A percentile compares a stretch with the other conserved stretches of the same genome.
Conservation (phyloP, 2,888 invertebrate species). For the Lepidocyrtoides sp. region DNA sequence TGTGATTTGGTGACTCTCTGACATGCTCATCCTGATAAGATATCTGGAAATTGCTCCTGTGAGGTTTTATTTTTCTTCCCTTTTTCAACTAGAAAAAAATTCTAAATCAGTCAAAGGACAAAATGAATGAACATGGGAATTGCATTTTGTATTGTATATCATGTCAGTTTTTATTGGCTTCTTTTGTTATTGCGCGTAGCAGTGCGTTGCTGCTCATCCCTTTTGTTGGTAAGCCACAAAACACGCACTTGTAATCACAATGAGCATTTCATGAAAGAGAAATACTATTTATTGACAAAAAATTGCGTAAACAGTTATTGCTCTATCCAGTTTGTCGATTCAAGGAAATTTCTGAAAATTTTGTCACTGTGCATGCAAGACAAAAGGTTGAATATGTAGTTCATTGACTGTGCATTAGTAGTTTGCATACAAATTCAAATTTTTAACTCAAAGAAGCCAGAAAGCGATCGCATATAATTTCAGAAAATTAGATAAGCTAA, state of each 20-base stretch:
- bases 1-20: slow-evolving; percentile 72
- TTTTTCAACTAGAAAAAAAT: slow-evolving; percentile 32
- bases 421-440: too few relatives aligned
- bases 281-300: too few relatives aligned
- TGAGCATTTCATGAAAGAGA: too few relatives aligned
- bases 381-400: too few relatives aligned
- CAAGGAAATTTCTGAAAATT: too few relatives aligned
- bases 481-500: too few relatives aligned
- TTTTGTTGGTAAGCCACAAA: background rate
- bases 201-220: slow-evolving; percentile 6
- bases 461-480: too few relatives aligned
- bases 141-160: slow-evolving; percentile 36
- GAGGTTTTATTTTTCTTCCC: slow-evolving; percentile 60
- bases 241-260: background rate
- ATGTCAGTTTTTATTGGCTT: slow-evolving; percentile 55
- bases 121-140: slow-evolving; percentile 51
- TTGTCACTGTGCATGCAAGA: too few relatives aligned
- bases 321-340: too few relatives aligned
- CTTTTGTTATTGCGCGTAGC: background rate
- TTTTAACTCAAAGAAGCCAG: too few relatives aligned
- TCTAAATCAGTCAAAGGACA: slow-evolving; percentile 56
- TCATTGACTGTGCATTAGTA: too few relatives aligned
- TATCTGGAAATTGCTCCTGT: slow-evolving; percentile 72
- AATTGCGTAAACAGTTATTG: too few relatives aligned
- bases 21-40: slow-evolving; percentile 75